Percentiles rank a stretch among this genome's conserved stretches.
These are phyloP conservation scores for Tyrannus savana DNA, from an alignment of 2,113 vertebrate species.

Conservation along the genomic window DNA sequence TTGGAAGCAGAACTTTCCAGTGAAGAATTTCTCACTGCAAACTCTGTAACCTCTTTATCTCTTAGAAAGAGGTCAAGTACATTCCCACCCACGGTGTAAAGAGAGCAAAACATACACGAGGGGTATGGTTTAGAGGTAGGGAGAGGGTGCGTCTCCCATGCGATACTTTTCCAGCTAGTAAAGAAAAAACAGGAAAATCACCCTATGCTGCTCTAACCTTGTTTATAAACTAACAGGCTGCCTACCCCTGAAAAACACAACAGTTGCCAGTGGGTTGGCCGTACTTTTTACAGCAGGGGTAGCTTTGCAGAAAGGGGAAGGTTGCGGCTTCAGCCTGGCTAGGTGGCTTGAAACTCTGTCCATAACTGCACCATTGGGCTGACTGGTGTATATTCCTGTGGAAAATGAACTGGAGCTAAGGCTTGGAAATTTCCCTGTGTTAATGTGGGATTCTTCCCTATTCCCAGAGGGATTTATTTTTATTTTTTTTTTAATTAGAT, in stretches of 20 bases:
- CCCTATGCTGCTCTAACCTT: not conserved
- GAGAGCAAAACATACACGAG: not conserved
- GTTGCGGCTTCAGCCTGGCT: not conserved
- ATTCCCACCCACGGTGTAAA: not conserved
- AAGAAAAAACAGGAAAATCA: not conserved
- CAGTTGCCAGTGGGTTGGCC: not conserved
- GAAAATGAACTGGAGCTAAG: constrained; percentile 28
- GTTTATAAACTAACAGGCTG: not conserved
- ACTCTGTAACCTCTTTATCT: not conserved
- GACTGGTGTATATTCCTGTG: constrained; percentile 34
- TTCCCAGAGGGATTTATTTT: not conserved
- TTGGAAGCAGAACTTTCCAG: not conserved
- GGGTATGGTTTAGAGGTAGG: not conserved
- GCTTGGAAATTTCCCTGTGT: constrained; percentile 17
- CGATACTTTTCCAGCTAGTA: not conserved
- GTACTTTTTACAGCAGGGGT: not conserved
- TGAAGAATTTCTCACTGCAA: not conserved
- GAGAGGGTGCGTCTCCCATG: not conserved
- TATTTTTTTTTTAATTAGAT: not conserved
- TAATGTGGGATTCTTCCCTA: constrained; percentile 6
- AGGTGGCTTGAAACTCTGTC: not conserved
- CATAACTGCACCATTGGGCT: not conserved
- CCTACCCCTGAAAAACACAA: not conserved
- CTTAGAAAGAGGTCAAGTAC: not conserved
- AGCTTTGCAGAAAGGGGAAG: not conserved